Evolutionary conservation across 1,140 invertebrate genomes (phyloP).

Genomic region (Camponotus floridanus): DNA sequence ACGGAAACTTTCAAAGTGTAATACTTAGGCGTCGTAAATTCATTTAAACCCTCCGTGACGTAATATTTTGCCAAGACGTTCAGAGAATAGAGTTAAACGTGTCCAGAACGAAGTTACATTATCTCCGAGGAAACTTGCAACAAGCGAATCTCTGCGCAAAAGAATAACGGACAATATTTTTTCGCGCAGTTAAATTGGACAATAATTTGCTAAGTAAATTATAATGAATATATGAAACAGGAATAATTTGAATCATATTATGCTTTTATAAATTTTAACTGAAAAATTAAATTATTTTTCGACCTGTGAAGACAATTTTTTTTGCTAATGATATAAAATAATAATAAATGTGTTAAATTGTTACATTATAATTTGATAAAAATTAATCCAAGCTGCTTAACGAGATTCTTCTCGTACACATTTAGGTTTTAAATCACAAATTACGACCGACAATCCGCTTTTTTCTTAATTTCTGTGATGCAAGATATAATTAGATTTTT

Average conservation of each 20-base stretch:
- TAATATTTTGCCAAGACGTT: conserved; percentile 61
- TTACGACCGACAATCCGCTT: not conserved
- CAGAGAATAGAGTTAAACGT: conserved; percentile 51
- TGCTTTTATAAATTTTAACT: not conserved
- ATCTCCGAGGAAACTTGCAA: conserved; percentile 40
- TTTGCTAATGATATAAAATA: too few species aligned
- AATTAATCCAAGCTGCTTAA: too few species aligned
- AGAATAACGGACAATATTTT: conserved; percentile 34
- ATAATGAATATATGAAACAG: not conserved
- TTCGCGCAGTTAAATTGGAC: not conserved
- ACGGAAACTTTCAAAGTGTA: conserved; percentile 57
- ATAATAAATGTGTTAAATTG: too few species aligned
- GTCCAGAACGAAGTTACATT: conserved; percentile 53
- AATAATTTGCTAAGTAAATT: conserved; percentile 19
- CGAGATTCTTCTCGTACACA: too few species aligned
- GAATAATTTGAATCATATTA: conserved; percentile 1
- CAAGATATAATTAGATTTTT: not conserved
- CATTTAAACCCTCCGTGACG: conserved; percentile 55
- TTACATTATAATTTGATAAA: too few species aligned
- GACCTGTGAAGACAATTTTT: not conserved
- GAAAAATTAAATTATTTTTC: not conserved
- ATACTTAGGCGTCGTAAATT: conserved; percentile 58
- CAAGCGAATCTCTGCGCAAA: conserved; percentile 4
- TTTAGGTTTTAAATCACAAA: not conserved
- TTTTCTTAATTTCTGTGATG: not conserved